Base-by-base conservation (phyloP, 2,888 invertebrate species). In the Ormyrus thymus region DNA sequence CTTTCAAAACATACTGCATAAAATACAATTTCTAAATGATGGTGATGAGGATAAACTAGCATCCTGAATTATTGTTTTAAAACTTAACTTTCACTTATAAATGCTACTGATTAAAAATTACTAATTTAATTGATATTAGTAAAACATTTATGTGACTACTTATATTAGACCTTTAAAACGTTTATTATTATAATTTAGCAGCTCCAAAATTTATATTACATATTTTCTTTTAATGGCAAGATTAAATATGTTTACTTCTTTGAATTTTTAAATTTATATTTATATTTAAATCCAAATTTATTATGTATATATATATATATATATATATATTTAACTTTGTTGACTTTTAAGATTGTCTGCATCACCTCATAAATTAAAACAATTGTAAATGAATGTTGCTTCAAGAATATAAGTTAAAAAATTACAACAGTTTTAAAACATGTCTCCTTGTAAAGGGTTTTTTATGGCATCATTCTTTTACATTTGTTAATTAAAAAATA, bases 341-440 rank as follows among this genome's bases (percentile, higher is more conserved):
- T 29, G 29, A 29, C 29, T 29, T 29, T 29, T 29, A 29, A 29
- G 29, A 29, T 29, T 29, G 61, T 50, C 76, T 72, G 50, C 71
- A 61, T 81, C 75, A 78, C 78, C 71, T 78, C 29, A 78, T 78
- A 69, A 58, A 66, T 68, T 62, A 70, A 15, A 74, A 45, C 53
- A 65, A 71, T 76, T 79, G 71, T 43, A 79, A 76, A 79, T 65
- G 43, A 74, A 64, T 59, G 29, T 29, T 29, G 29, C 29, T 29
- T 29, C 29, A 29, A 29, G 3, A 4, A 29, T 29, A 1, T 29
- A 29, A 29, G 29, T 29, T 29, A 29, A 29, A 29, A 29, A 15
- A 50, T 59, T 8, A 43, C n/a, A n/a, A 45, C 13, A 69, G 46
- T 69, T 13, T 53, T 69, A 55, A 46, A 46, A n/a, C n/a, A 58